Evolutionary conservation across 2,888 invertebrate species (phyloP).

Genomic region (Drosophila macrospina): DNA sequence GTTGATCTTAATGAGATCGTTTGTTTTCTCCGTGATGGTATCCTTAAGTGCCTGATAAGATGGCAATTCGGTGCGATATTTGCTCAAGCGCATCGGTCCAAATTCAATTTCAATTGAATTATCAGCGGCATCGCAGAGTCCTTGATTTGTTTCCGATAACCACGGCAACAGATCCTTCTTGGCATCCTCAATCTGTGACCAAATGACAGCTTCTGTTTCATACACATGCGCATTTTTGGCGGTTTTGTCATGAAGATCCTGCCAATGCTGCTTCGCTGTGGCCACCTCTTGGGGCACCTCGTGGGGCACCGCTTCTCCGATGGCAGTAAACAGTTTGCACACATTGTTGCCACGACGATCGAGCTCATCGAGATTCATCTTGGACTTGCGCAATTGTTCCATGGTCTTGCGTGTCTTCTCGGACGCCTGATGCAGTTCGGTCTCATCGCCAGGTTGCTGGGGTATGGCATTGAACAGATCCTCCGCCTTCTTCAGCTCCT

Average conservation of each 20-base stretch:
- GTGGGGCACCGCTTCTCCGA: slow-evolving; percentile 87
- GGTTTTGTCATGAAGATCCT: slow-evolving; percentile 89
- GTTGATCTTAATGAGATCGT: slow-evolving; percentile 91
- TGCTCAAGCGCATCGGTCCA: slow-evolving; percentile 91
- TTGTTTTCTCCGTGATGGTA: slow-evolving; percentile 91
- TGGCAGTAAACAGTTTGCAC: slow-evolving; percentile 85
- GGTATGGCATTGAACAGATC: slow-evolving; percentile 88
- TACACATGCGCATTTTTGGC: slow-evolving; percentile 91
- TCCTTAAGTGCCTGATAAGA: slow-evolving; percentile 91
- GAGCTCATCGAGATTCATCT: slow-evolving; percentile 91
- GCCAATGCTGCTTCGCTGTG: slow-evolving; percentile 89
- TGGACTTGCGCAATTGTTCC: slow-evolving; percentile 91
- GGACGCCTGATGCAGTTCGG: slow-evolving; percentile 89
- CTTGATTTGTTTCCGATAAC: slow-evolving; percentile 93
- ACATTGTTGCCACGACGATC: slow-evolving; percentile 88
- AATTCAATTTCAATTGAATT: slow-evolving; percentile 92
- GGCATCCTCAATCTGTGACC: slow-evolving; percentile 95
- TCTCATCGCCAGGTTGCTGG: slow-evolving; percentile 90
- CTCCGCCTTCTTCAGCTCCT: slow-evolving; percentile 90
- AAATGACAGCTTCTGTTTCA: slow-evolving; percentile 95
- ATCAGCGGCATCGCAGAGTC: slow-evolving; percentile 90
- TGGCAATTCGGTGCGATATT: slow-evolving; percentile 94
- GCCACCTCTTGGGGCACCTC: slow-evolving; percentile 85
- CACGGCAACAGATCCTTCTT: slow-evolving; percentile 93
- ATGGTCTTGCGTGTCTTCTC: slow-evolving; percentile 92